Base-by-base conservation (phyloP, 53 echinoderm and acorn worm species). In the Echinometra lucunter region DNA sequence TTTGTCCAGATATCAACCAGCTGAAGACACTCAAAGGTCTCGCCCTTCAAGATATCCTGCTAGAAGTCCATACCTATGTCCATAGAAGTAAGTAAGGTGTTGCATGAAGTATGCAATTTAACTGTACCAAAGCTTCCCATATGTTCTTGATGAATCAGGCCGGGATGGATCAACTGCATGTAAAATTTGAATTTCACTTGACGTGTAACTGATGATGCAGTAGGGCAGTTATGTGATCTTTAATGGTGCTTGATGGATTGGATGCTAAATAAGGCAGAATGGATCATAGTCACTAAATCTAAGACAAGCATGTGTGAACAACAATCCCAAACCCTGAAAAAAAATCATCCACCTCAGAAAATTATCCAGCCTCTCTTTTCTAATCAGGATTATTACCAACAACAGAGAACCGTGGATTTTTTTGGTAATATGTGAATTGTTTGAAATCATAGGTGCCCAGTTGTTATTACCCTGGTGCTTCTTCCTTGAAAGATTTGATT, bases 41-140 rank as follows among this genome's bases (percentile, higher is more conserved):
- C 23, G 98, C 98, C 23, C 90, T 98, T 27, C 98, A 97, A 83
- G 98, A 98, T 57, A 96, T 98, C 45, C 92, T 98, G 75, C 92
- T 96, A 32, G 98, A 98, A 92, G 97, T 98, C 4, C 98, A 98
- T 67, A 97, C 94, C 2, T 98, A 97, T 66, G 98, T 98, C 44
- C 98, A 98, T 63, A 97, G 97, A 98, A 96, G 98, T 98, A 92
- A 97, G 97, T 97, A 2, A 1, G 15, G 25, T 66, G 23, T 21
- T 78, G 78, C 42, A 42, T 78, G 42, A 18, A 19, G 78, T 18
- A 42, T 3, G 35, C 72, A 72, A 63, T 25, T 3, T 63, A 63
- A 63, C 63, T 25, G 63, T 25, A 23, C 25, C 63, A 63, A 63
- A 63, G 63, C 63, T n/a, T n/a, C n/a, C n/a, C n/a, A 53, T 2